A percentile compares a stretch with the other conserved stretches of the same genome.
Evolutionary conservation across 2,113 vertebrate genomes (phyloP).

Genomic region (Indicator indicator): DNA sequence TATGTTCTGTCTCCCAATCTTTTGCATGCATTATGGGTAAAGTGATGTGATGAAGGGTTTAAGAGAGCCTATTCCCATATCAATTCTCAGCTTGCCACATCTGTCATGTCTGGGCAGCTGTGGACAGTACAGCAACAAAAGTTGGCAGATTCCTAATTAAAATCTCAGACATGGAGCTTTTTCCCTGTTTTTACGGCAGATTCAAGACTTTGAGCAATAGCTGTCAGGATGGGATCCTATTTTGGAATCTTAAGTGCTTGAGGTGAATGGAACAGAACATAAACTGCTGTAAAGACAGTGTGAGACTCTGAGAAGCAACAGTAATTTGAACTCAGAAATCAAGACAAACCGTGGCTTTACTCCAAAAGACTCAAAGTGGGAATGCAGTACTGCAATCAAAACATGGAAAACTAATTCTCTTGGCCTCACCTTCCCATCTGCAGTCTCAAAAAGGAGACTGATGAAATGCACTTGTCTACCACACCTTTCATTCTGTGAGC

Average conservation of each 20-base stretch:
- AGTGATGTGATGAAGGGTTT: background rate
- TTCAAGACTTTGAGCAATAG: background rate
- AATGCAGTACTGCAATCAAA: background rate
- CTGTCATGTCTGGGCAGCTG: background rate
- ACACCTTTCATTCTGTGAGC: background rate
- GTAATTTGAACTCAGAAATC: background rate
- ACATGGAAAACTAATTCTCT: background rate
- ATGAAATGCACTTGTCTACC: background rate
- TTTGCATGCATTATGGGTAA: background rate
- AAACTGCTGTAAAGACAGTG: background rate
- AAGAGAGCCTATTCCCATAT: accelerated
- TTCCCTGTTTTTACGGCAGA: background rate
- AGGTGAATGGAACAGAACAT: background rate
- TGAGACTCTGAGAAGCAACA: background rate
- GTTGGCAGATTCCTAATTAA: background rate
- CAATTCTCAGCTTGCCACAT: background rate
- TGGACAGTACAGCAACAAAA: background rate
- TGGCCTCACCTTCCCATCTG: background rate
- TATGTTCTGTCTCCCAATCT: background rate
- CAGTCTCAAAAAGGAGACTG: background rate
- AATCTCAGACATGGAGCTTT: background rate
- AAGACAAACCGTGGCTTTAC: background rate
- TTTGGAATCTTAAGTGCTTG: background rate
- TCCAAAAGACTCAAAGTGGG: background rate
- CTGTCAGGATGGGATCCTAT: background rate